Percentiles rank a stretch among this genome's conserved stretches.
Evolutionary conservation across 2,113 vertebrate genomes (phyloP).

Genomic region (Ageneiosus marmoratus): DNA sequence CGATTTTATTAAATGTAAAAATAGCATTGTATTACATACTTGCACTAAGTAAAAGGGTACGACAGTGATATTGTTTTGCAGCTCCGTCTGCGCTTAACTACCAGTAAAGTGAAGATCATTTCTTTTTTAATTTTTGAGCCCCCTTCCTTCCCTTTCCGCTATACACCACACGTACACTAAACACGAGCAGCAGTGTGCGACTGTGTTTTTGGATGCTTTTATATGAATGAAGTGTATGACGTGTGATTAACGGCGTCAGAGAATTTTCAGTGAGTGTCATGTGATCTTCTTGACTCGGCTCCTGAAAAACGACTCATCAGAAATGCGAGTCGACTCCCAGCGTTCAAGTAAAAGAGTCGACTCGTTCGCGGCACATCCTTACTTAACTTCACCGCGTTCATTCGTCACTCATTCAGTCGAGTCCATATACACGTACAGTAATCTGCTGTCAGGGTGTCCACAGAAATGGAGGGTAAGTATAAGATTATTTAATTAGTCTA

Average conservation of each 20-base stretch:
- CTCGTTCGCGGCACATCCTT: constrained; percentile 38
- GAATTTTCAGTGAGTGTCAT: not conserved
- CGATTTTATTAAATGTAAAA: not conserved
- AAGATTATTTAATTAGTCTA: not conserved
- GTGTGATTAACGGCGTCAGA: not conserved
- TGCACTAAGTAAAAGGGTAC: not conserved
- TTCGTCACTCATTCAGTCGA: constrained; percentile 42
- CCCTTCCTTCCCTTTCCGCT: too few relatives aligned
- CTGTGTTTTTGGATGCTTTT: not conserved
- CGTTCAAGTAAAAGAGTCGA: not conserved
- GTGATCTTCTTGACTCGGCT: not conserved
- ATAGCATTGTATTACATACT: not conserved
- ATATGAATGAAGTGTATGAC: not conserved
- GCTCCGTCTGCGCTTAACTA: too few relatives aligned
- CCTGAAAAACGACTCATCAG: not conserved
- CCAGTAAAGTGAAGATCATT: too few relatives aligned
- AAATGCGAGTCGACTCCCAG: not conserved
- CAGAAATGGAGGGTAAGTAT: constrained; percentile 73
- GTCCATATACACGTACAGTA: not conserved
- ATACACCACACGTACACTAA: too few relatives aligned
- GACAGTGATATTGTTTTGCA: too few relatives aligned
- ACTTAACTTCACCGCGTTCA: not conserved
- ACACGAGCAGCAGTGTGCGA: not conserved
- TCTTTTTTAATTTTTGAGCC: too few relatives aligned
- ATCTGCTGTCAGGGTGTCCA: constrained; percentile 33